phyloP scores from a whole-genome alignment of 1,140 invertebrate species.

The Drosophila oshimai region DNA sequence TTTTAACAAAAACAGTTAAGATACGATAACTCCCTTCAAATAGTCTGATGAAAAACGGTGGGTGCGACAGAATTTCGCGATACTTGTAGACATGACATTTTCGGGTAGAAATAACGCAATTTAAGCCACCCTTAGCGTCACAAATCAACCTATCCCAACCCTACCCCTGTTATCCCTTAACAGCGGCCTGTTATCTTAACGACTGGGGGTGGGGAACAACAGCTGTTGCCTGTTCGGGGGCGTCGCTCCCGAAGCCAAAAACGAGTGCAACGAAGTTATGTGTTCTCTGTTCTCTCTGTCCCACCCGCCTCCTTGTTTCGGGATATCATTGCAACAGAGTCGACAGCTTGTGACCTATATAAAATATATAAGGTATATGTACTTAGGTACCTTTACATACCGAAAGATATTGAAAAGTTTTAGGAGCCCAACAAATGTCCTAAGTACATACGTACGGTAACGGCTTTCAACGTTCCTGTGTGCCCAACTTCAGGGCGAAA shows the following conservation, averaged over 20 bases:
- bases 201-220: slow-evolving; percentile 25
- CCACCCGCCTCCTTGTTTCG: background rate
- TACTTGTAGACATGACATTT: background rate
- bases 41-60: no score
- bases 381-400: background rate
- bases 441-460: slow-evolving; percentile 26
- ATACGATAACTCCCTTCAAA: no score
- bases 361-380: slow-evolving; percentile 15
- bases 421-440: background rate
- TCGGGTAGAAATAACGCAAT: background rate
- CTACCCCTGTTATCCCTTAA: slow-evolving; percentile 14
- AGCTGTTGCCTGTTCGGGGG: slow-evolving; percentile 47
- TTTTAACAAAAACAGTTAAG: no score
- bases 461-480: slow-evolving; percentile 24
- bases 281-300: background rate
- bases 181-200: slow-evolving; percentile 17
- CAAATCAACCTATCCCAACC: slow-evolving; percentile 16
- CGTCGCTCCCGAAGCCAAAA: slow-evolving; percentile 57
- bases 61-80: no score
- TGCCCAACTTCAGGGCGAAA: slow-evolving; percentile 11
- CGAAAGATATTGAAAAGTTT: slow-evolving; percentile 14
- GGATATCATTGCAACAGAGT: slow-evolving; percentile 14
- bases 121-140: background rate
- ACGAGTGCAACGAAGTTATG: slow-evolving; percentile 64
- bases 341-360: slow-evolving; percentile 70